Base-by-base conservation (phyloP, 1,140 invertebrate genomes). In the Drosophila gunungcola region DNA sequence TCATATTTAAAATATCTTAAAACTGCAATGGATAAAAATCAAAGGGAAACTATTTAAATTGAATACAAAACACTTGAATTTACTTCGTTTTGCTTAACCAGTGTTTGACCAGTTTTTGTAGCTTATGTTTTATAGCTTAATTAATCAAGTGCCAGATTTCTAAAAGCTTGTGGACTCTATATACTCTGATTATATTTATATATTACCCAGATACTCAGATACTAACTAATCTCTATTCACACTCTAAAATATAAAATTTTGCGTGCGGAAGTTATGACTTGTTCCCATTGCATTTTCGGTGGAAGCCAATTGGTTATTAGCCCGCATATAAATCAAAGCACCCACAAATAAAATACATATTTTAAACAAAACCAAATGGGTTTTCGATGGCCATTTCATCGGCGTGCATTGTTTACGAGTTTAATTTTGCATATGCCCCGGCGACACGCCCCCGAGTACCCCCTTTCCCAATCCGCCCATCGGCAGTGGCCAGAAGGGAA, bases 391-490 rank as follows among this genome's bases (percentile, higher is more conserved):
- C 46, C 46, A n/a, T 48, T 48, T 29, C 46, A 29, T 13, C 12
- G 46, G 12, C 25, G 46, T 21, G 11, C 43, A 45, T 64, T 63
- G 61, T 68, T 68, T 68, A 68, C 39, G 62, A 67, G 38, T 68
- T 67, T 67, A 67, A 53, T 68, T 67, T 67, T 39, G 61, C 60
- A 67, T 68, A 34, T 67, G 62, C 45, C n/a, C 12, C 34, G 0
- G 10, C 25, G 43, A 3, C n/a, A 16, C 6, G 27, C 27, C 27
- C 45, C 46, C 46, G 9, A 9, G 48, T 51, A 7, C 27, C 16
- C 29, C 5, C 11, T 27, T 51, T 51, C 48, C 16, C 48, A 13
- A 11, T 12, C 36, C 25, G 1, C 7, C 21, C 39, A 45, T 41
- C 36, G 53, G 45, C 38, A 51, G 34, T 67, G 48, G 39, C 57